Conservation (phyloP, 1,140 invertebrate species). For the Bombus ignitus region DNA sequence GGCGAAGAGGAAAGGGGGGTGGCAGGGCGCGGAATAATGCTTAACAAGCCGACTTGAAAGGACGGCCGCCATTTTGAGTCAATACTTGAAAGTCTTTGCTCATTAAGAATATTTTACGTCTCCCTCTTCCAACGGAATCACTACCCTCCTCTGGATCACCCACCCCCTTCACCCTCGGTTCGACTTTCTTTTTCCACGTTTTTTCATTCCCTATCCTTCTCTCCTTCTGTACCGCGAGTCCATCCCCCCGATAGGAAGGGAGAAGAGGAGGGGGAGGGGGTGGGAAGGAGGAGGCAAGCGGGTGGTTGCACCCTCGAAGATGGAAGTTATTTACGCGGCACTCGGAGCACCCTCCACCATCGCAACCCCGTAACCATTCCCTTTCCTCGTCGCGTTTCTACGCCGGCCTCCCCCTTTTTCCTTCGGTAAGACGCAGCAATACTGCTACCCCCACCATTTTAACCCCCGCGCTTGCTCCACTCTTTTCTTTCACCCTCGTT, state of each 20-base stretch:
- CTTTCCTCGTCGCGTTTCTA: slow-evolving; percentile 55
- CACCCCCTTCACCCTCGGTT: slow-evolving; percentile 20
- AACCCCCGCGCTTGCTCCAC: slow-evolving; percentile 28
- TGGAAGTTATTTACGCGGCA: slow-evolving; percentile 75
- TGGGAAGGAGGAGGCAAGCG: not conserved
- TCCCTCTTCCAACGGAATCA: slow-evolving; percentile 60
- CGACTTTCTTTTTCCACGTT: slow-evolving; percentile 47
- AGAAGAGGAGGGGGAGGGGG: too few relatives aligned
- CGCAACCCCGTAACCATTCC: slow-evolving; percentile 62
- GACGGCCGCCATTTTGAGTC: slow-evolving; percentile 81
- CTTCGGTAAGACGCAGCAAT: slow-evolving; percentile 60
- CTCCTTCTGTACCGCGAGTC: slow-evolving; percentile 39
- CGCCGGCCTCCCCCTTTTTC: slow-evolving; percentile 50
- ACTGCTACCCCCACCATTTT: slow-evolving; percentile 1
- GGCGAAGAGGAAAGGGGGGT: slow-evolving; percentile 6
- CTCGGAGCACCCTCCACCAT: slow-evolving; percentile 64
- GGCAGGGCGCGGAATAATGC: slow-evolving; percentile 75
- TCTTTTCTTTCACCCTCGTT: slow-evolving; percentile 58
- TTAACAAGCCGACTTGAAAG: slow-evolving; percentile 82
- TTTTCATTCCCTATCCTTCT: slow-evolving; percentile 21
- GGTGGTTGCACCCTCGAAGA: slow-evolving; percentile 69
- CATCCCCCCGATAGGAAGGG: slow-evolving; percentile 24
- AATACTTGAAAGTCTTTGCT: slow-evolving; percentile 83
- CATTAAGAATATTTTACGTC: slow-evolving; percentile 82
- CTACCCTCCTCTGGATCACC: slow-evolving; percentile 45